Percentiles rank a stretch among this genome's conserved stretches.
Conservation (phyloP, 2,113 vertebrate genomes). For the Paralichthys olivaceus region DNA sequence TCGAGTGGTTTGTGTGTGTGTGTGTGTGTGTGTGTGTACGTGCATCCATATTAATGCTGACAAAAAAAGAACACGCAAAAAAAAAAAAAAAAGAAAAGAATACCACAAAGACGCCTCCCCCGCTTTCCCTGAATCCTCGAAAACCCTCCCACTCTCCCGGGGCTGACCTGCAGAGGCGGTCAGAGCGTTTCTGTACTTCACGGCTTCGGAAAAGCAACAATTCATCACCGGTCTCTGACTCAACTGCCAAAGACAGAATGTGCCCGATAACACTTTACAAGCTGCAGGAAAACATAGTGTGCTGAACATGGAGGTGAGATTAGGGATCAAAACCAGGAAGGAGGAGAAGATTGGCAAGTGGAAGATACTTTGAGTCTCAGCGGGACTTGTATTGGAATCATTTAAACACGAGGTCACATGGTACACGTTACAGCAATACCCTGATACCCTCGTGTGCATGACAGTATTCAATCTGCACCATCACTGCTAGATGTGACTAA, state of each 20-base stretch:
- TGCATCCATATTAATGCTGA: too few relatives aligned
- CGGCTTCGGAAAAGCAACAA: slow-evolving; percentile 26
- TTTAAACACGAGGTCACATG: background rate
- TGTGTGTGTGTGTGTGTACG: background rate
- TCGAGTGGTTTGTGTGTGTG: background rate
- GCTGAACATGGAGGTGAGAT: background rate
- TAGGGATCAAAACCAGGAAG: background rate
- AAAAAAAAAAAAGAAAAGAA: background rate
- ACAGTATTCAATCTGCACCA: too few relatives aligned
- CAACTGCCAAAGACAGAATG: slow-evolving; percentile 36
- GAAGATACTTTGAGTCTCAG: background rate
- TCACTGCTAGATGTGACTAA: too few relatives aligned
- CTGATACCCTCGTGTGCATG: too few relatives aligned
- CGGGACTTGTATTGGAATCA: background rate
- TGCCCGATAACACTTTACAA: slow-evolving; percentile 5
- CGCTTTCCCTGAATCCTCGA: slow-evolving; percentile 17
- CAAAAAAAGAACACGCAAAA: background rate
- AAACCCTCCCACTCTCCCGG: slow-evolving; percentile 22
- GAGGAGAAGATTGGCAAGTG: background rate
- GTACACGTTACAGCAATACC: too few relatives aligned
- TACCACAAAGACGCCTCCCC: background rate
- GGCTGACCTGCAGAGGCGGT: slow-evolving; percentile 59
- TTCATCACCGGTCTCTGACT: slow-evolving; percentile 38
- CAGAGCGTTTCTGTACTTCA: slow-evolving; percentile 1
- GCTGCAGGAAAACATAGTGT: background rate